Evolutionary conservation across 53 echinoderm and acorn worm genomes (phyloP).

Genomic region (Apostichopus leukothele): DNA sequence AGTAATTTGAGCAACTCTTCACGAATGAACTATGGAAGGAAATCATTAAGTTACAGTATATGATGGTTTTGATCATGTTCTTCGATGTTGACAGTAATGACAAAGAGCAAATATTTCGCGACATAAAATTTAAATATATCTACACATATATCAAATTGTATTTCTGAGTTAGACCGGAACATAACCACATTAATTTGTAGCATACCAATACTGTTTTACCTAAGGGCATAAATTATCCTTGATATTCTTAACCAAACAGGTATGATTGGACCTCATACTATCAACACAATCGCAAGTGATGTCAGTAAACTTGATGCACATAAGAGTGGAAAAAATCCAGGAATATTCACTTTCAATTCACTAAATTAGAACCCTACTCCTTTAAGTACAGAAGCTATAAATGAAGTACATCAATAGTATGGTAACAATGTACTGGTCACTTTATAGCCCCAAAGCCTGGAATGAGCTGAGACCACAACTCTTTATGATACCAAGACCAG

Average conservation of each 20-base stretch:
- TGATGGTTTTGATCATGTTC: not conserved
- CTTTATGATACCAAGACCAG: constrained; percentile 18
- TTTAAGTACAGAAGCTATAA: not conserved
- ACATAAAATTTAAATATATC: not conserved
- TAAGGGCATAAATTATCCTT: not conserved
- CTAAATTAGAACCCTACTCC: not conserved
- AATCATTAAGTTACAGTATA: not conserved
- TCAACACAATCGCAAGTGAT: not conserved
- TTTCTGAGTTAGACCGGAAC: too few relatives aligned
- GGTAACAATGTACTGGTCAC: not conserved
- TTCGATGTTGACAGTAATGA: too few relatives aligned
- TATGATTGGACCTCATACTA: not conserved
- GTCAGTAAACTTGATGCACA: not conserved
- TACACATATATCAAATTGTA: too few relatives aligned
- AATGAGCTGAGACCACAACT: constrained; percentile 12
- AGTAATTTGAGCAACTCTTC: too few relatives aligned
- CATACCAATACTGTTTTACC: not conserved
- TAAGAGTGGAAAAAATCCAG: not conserved
- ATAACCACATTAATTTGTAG: not conserved
- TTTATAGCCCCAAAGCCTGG: not conserved
- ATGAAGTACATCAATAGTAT: not conserved
- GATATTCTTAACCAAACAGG: too few relatives aligned
- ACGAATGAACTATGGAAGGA: not conserved
- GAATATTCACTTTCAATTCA: not conserved
- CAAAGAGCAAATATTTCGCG: not conserved